Evolutionary conservation across 1,140 invertebrate species (phyloP), one percentile per base, ranked within the genome.

Genomic region (Conopomorpha cramerella): DNA sequence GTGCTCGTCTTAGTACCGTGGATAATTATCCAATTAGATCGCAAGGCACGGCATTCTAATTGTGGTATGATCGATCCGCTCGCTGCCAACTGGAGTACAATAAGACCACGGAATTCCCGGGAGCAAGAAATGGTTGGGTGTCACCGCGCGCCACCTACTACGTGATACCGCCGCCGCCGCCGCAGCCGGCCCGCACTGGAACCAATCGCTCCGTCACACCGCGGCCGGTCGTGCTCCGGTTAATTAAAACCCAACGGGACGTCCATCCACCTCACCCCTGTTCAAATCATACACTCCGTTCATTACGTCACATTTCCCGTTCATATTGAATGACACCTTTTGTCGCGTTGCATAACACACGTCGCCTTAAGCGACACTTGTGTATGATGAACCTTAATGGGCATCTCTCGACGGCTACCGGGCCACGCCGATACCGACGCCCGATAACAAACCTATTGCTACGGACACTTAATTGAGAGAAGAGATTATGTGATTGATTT

Each of bases 211-310:
- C 51, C 51, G 70, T 66, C 63, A 71, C 63, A 63, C 49, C 47
- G 52, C 49, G 41, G 63, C 55, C 40, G 43, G 44, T 51, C 52
- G 45, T 56, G 62, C 59, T 54, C 44, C 55, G 61, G 53, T 66
- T 70, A 74, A 74, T 74, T 71, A 70, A 72, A 72, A 65, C 46
- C 49, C 59, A 52, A 68, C 56, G 59, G 59, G 56, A 64, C 56
- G 50, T 58, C n/a, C 63, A 66, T 55, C 56, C 61, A 53, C 55
- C 47, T 46, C 51, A 50, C 43, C 49, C 56, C 12, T 49, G 43
- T 51, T 41, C 49, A 41, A 39, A 47, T 56, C 55, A 48, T 46
- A 38, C 48, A 51, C 41, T 41, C 53, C 49, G 8, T 32, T 14
- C 12, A 32, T 6, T n/a, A n/a, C n/a, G n/a, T n/a, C n/a, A 15